phyloP scores from a whole-genome alignment of 2,797 vertebrate genomes.

The Podarcis siculus region DNA sequence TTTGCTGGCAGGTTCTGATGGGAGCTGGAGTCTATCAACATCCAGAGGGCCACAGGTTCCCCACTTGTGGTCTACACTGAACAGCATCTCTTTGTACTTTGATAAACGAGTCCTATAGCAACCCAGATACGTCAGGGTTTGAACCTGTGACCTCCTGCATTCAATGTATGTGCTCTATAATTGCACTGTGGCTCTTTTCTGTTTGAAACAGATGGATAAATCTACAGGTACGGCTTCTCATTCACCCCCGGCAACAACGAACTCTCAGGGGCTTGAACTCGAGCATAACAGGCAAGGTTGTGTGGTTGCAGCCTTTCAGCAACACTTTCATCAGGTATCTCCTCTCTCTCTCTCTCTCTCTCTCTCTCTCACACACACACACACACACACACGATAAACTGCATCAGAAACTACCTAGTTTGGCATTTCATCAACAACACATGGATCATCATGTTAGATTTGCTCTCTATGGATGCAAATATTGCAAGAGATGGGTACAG shows the following conservation, averaged over 20 bases:
- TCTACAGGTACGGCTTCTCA: background rate
- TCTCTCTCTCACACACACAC: too few species aligned
- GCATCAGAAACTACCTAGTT: fast-evolving
- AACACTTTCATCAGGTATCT: background rate
- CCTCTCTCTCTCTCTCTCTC: too few species aligned
- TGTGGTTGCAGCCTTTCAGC: background rate
- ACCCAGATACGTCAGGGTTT: background rate
- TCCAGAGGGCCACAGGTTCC: too few species aligned
- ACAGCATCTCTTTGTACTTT: too few species aligned
- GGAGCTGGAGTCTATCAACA: too few species aligned
- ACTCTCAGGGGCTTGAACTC: background rate
- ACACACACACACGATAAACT: background rate
- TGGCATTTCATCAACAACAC: background rate
- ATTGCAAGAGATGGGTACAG: too few species aligned
- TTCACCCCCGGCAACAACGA: background rate
- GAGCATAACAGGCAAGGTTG: background rate
- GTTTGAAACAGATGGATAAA: background rate
- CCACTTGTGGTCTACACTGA: too few species aligned
- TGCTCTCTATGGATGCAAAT: too few species aligned
- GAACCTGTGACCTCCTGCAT: background rate
- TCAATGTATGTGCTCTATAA: slow-evolving; percentile 19
- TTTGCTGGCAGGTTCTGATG: too few species aligned
- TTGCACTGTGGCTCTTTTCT: background rate
- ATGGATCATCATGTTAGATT: background rate
- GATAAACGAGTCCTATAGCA: background rate